A percentile compares a stretch with the other conserved stretches of the same genome.
phyloP scores from a whole-genome alignment of 2,797 vertebrate genomes.

The Pygocentrus nattereri region DNA sequence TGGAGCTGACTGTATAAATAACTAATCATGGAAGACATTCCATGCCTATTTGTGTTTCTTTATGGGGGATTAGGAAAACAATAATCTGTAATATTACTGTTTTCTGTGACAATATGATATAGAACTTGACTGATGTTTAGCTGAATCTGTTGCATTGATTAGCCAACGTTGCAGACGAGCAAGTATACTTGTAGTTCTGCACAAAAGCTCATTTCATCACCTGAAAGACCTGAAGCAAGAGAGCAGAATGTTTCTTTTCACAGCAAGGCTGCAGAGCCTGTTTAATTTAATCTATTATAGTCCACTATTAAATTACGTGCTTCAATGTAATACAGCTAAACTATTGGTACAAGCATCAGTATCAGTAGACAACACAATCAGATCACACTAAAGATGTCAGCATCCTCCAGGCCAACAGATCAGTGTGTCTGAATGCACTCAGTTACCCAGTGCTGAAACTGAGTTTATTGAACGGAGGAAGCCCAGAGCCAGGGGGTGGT shows the following conservation, averaged over 20 bases:
- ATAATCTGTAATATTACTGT: not conserved
- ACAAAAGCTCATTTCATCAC: not conserved
- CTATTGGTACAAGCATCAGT: conserved; percentile 19
- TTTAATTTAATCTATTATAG: conserved; percentile 12
- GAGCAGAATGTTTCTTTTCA: not conserved
- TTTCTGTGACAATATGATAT: not conserved
- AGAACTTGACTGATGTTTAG: not conserved
- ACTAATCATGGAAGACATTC: not conserved
- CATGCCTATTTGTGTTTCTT: not conserved
- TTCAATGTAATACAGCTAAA: conserved; percentile 7
- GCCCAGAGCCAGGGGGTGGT: not conserved
- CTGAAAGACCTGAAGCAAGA: not conserved
- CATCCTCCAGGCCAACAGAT: not conserved
- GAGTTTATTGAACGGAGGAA: not conserved
- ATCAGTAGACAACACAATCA: conserved; percentile 13
- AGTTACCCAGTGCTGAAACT: not conserved
- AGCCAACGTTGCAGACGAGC: not conserved
- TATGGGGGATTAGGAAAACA: not conserved
- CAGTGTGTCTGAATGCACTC: conserved; percentile 15
- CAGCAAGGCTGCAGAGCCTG: not conserved
- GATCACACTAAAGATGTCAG: conserved; percentile 27
- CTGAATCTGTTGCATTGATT: not conserved
- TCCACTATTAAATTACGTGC: conserved; percentile 2
- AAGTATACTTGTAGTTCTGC: not conserved
- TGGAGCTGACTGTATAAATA: not conserved